Conservation (phyloP, 2,888 invertebrate species). For the Chrysomela aeneicollis region DNA sequence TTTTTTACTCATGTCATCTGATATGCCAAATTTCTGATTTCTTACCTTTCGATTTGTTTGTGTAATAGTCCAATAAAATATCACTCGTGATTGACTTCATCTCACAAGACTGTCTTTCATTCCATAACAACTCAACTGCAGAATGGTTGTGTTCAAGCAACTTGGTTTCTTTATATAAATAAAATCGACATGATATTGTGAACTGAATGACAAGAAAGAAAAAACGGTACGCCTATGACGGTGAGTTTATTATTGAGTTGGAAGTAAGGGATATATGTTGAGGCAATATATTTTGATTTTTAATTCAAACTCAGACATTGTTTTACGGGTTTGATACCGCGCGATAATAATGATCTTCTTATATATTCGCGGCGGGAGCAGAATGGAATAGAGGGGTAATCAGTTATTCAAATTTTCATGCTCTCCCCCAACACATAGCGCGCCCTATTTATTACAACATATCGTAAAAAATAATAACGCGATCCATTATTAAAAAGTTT, state of each 20-base stretch:
- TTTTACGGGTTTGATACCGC: slow-evolving; percentile 57
- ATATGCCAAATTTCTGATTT: too few relatives aligned
- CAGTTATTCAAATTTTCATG: slow-evolving; percentile 52
- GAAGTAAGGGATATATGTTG: slow-evolving; percentile 53
- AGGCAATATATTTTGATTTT: slow-evolving; percentile 62
- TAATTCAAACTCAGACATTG: slow-evolving; percentile 60
- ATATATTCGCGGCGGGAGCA: slow-evolving; percentile 47
- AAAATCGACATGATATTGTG: too few relatives aligned
- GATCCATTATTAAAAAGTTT: slow-evolving; percentile 40
- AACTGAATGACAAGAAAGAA: background rate
- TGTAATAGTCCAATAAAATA: too few relatives aligned
- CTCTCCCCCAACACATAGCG: slow-evolving; percentile 37
- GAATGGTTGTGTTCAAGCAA: too few relatives aligned
- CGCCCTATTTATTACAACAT: slow-evolving; percentile 47
- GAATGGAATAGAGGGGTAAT: slow-evolving; percentile 55
- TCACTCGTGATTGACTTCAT: too few relatives aligned
- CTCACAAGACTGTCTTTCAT: too few relatives aligned
- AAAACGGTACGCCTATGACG: slow-evolving; percentile 27
- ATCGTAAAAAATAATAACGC: slow-evolving; percentile 43
- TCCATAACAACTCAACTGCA: too few relatives aligned
- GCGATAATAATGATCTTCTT: slow-evolving; percentile 57
- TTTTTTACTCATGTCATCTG: too few relatives aligned
- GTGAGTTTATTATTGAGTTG: slow-evolving; percentile 36
- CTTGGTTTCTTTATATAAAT: too few relatives aligned
- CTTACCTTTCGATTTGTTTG: too few relatives aligned